These are phyloP conservation scores for Tinea pellionella DNA, from an alignment of 2,888 invertebrate species.

Conservation along the genomic window DNA sequence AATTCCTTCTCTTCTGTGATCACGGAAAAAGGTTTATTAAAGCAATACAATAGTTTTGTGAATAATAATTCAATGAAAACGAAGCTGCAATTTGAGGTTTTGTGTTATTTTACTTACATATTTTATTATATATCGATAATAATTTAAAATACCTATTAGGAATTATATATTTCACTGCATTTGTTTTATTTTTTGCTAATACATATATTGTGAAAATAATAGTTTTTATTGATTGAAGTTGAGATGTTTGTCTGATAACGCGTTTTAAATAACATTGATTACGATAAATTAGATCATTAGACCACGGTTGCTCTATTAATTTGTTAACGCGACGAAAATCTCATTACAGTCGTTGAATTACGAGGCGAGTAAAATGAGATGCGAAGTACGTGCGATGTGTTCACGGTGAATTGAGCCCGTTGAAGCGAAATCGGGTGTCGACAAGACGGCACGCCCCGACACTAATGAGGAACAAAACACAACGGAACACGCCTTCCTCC, in stretches of 20 bases:
- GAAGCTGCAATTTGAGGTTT: no score
- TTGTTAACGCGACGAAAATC: not conserved
- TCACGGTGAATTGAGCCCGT: slow-evolving; percentile 10
- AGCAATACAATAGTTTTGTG: no score
- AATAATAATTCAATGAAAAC: no score
- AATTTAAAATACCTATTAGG: no score
- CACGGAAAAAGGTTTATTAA: no score
- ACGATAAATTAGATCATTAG: not conserved
- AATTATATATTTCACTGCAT: no score
- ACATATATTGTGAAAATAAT: not conserved
- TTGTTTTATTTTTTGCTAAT: no score
- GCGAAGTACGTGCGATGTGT: slow-evolving; percentile 10
- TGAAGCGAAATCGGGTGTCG: slow-evolving; percentile 14
- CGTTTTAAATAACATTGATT: not conserved
- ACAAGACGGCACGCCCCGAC: slow-evolving; percentile 15
- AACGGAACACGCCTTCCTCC: slow-evolving; percentile 15
- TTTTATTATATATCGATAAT: no score
- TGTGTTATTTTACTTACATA: no score
- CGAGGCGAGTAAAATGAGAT: slow-evolving; percentile 8
- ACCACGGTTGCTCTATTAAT: not conserved
- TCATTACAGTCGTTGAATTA: not conserved
- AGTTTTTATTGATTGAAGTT: not conserved
- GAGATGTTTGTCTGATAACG: not conserved
- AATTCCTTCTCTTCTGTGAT: no score
- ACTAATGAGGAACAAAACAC: slow-evolving; percentile 23